Evolutionary conservation across 2,113 vertebrate genomes (phyloP).

Genomic region (Malurus cyaneus): DNA sequence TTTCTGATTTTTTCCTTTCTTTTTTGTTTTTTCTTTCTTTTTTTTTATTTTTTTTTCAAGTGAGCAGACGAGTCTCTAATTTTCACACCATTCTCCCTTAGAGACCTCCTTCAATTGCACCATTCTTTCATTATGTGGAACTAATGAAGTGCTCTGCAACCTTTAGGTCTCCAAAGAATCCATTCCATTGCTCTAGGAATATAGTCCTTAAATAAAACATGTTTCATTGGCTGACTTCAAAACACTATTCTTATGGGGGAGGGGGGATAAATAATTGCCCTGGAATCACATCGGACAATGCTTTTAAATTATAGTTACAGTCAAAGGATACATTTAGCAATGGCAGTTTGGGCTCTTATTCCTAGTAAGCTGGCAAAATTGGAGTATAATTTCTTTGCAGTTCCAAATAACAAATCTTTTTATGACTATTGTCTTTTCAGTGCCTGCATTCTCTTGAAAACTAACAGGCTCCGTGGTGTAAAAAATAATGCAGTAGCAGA

Average conservation of each 20-base stretch:
- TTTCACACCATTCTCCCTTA: slow-evolving; percentile 73
- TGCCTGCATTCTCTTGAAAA: neutral
- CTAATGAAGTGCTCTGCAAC: slow-evolving; percentile 78
- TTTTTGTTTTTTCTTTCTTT: neutral
- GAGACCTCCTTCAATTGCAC: slow-evolving; percentile 73
- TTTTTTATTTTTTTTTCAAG: slow-evolving; percentile 35
- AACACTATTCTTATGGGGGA: slow-evolving; percentile 61
- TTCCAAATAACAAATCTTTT: neutral
- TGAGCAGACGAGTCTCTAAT: slow-evolving; percentile 74
- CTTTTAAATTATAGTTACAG: slow-evolving; percentile 34
- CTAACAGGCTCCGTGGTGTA: neutral
- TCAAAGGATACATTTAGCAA: slow-evolving; percentile 33
- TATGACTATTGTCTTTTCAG: neutral
- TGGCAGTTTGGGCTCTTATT: neutral
- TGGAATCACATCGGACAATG: slow-evolving; percentile 4
- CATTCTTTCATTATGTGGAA: slow-evolving; percentile 79
- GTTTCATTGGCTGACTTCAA: slow-evolving; percentile 81
- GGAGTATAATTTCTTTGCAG: neutral
- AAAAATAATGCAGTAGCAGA: slow-evolving; percentile 30
- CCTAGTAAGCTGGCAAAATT: neutral
- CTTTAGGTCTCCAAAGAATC: slow-evolving; percentile 72
- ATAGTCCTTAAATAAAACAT: slow-evolving; percentile 78
- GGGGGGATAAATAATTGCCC: slow-evolving; percentile 57
- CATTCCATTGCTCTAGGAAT: slow-evolving; percentile 63
- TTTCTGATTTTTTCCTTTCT: neutral